These are phyloP conservation scores for Tetragnatha versicolor DNA, from an alignment of 1,140 invertebrate genomes.

Conservation along the genomic window DNA sequence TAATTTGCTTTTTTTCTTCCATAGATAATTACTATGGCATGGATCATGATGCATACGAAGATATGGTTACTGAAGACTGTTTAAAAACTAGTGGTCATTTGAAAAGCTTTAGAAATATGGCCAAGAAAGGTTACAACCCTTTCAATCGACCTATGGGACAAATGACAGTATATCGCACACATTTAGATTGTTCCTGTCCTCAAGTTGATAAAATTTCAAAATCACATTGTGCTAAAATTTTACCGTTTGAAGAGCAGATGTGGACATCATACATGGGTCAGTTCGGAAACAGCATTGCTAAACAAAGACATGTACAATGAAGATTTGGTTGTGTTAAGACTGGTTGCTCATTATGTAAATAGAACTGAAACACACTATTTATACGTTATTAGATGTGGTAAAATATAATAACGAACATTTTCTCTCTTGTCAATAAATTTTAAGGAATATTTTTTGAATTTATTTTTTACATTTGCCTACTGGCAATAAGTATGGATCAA, in stretches of 20 bases:
- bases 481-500: too few relatives aligned
- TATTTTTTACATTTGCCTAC: too few relatives aligned
- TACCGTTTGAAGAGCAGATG: constrained; percentile 64
- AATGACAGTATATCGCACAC: constrained; percentile 67
- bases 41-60: constrained; percentile 67
- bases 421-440: too few relatives aligned
- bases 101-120: constrained; percentile 56
- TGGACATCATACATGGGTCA: constrained; percentile 66
- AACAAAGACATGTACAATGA: constrained; percentile 4
- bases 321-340: neutral
- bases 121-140: constrained; percentile 62
- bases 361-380: too few relatives aligned
- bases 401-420: too few relatives aligned
- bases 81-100: constrained; percentile 59
- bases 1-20: neutral
- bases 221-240: constrained; percentile 61
- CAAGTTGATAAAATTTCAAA: constrained; percentile 47
- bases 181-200: constrained; percentile 61
- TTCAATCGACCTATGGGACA: constrained; percentile 68
- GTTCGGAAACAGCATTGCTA: constrained; percentile 60
- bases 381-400: too few relatives aligned
- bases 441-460: too few relatives aligned
- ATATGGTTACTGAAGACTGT: constrained; percentile 65
- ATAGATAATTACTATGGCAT: constrained; percentile 65
- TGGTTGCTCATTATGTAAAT: constrained; percentile 15